A percentile compares a stretch with the other conserved stretches of the same genome.
Evolutionary conservation across 2,113 vertebrate genomes (phyloP).

Genomic region (Lepus timidus): DNA sequence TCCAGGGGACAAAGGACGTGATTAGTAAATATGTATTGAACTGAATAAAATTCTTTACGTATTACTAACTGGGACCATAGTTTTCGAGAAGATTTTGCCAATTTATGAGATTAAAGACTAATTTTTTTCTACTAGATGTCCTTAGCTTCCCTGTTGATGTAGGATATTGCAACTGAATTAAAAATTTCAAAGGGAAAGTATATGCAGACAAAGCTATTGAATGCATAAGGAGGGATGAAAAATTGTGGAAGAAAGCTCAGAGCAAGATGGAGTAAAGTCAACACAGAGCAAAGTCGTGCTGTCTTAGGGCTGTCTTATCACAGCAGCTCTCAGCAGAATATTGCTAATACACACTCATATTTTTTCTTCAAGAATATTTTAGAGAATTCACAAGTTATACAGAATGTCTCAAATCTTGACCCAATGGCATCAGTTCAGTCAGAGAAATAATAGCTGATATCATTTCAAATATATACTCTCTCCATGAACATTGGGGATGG

Average conservation of each 20-base stretch:
- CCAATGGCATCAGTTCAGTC: not conserved
- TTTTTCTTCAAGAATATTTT: not conserved
- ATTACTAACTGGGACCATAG: not conserved
- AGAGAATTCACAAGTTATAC: not conserved
- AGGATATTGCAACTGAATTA: not conserved
- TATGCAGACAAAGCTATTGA: not conserved
- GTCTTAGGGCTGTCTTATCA: not conserved
- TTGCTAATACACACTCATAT: not conserved
- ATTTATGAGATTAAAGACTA: not conserved
- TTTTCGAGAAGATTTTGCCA: not conserved
- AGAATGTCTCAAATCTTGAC: not conserved
- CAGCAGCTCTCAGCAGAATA: not conserved
- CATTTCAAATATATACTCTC: not conserved
- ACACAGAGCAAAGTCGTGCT: not conserved
- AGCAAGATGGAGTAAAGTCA: not conserved
- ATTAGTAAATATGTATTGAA: not conserved
- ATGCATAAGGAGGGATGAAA: not conserved
- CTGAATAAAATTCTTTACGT: not conserved
- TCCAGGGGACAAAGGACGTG: not conserved
- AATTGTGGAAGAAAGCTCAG: not conserved
- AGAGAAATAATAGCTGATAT: constrained; percentile 13
- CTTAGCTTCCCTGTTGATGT: not conserved
- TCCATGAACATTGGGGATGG: too few relatives aligned
- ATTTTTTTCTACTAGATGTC: not conserved
- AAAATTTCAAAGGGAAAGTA: constrained; percentile 18